Evolutionary conservation across 2,888 invertebrate genomes (phyloP), one percentile per base, ranked within the genome.

Genomic region (Epinotia ramella): DNA sequence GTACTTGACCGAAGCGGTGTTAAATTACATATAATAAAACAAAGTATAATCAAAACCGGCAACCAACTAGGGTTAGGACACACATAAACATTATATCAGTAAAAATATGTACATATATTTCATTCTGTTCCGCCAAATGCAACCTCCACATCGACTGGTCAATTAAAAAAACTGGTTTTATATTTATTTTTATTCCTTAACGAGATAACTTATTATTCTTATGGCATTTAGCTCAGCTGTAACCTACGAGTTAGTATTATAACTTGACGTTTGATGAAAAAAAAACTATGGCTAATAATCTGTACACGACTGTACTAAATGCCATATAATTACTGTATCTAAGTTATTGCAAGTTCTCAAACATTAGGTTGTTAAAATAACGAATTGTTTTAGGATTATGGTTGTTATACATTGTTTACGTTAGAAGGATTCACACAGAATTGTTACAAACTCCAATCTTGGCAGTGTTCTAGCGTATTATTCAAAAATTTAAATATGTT

Each of bases 381-480:
- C 18, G 2, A 24, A n/a, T 18, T 28, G 11, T 1, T 66, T 9
- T 49, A 12, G n/a, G 9, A 53, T 65, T 65, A 49, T 64, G 6
- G 13, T 53, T 56, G 66, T 66, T 66, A 66, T 12, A 66, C 28
- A 28, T n/a, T 20, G 53, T 66, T 53, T 53, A 53, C 53, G 53
- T 53, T 53, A 53, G 53, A 53, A 53, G n/a, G 16, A 53, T n/a
- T n/a, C 5, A 5, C n/a, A 53, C 53, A 66, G 49, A 53, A 28
- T 49, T n/a, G 33, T 28, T 46, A 68, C 40, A 12, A 28, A 60
- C 7, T 46, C 12, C 46, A 60, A n/a, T 53, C 28, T 56, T 69
- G 69, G 69, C 69, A 69, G 69, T 69, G 69, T 46, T 46, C n/a
- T 46, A 59, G 69, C 69, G 60, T 44, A 60, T 57, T 44, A 44